phyloP scores from a whole-genome alignment of 2,113 vertebrate genomes.

The Oreotrochilus melanogaster region DNA sequence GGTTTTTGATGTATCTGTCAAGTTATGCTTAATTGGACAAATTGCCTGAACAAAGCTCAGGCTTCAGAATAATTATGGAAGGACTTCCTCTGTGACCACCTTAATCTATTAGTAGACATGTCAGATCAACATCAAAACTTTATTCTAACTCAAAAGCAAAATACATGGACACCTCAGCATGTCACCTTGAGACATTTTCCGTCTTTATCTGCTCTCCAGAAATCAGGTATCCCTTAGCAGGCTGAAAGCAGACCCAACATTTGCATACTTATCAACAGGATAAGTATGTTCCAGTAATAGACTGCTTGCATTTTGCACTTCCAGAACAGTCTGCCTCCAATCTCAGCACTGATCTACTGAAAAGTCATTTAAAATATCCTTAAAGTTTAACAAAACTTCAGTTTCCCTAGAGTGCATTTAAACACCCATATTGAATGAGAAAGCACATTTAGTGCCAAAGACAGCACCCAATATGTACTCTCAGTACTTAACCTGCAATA shows the following conservation, averaged over 20 bases:
- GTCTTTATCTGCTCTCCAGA: not conserved
- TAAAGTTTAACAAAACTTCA: not conserved
- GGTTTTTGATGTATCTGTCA: not conserved
- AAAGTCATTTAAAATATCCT: not conserved
- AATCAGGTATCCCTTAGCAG: not conserved
- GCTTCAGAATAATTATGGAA: not conserved
- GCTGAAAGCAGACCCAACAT: not conserved
- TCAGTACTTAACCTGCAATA: not conserved
- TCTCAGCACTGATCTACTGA: not conserved
- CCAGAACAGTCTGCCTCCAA: not conserved
- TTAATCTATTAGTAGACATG: not conserved
- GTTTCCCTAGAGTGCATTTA: not conserved
- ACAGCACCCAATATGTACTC: not conserved
- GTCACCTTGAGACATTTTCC: not conserved
- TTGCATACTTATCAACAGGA: not conserved
- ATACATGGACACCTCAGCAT: accelerated
- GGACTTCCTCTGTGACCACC: not conserved
- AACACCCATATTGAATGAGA: not conserved
- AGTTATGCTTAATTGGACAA: not conserved
- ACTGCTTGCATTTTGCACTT: not conserved
- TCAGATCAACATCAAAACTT: not conserved
- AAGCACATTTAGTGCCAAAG: not conserved
- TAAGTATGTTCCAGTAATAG: not conserved
- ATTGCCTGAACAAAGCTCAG: not conserved
- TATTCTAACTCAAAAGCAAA: not conserved